Percentiles rank a stretch among this genome's conserved stretches.
Evolutionary conservation across 2,113 vertebrate genomes (phyloP).

Genomic region (Mastomys natalensis): DNA sequence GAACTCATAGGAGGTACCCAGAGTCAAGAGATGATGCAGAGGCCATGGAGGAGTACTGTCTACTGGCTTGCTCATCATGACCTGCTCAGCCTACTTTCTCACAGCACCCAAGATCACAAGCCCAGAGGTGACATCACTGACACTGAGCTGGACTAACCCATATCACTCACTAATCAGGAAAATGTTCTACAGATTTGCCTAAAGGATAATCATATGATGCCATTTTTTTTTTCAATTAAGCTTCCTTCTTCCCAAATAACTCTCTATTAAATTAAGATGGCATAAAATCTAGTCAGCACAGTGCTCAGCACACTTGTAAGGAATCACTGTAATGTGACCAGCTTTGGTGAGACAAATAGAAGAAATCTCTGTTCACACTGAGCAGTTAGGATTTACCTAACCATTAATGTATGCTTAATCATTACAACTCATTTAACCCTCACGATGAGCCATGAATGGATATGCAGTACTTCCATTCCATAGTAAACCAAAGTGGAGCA

Average conservation of each 20-base stretch:
- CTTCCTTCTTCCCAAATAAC: not conserved
- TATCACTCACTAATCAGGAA: not conserved
- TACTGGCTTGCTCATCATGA: not conserved
- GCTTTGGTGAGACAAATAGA: not conserved
- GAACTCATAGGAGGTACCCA: not conserved
- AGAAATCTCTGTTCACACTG: not conserved
- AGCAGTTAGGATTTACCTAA: not conserved
- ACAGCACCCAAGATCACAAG: not conserved
- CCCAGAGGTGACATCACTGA: not conserved
- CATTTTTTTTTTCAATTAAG: not conserved
- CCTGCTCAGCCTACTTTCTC: not conserved
- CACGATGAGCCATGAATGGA: not conserved
- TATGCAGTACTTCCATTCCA: rapidly evolving
- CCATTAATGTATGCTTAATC: not conserved
- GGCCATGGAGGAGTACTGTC: not conserved
- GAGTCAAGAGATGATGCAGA: not conserved
- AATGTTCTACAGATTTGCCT: not conserved
- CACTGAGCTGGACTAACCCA: not conserved
- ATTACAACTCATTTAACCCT: too few relatives aligned
- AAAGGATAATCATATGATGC: not conserved
- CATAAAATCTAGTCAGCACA: not conserved
- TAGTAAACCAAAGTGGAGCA: not conserved
- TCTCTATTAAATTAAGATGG: not conserved
- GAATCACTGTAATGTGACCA: not conserved
- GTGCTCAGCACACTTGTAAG: not conserved